Base-by-base conservation (phyloP, 2,888 invertebrate species). In the Pseudococcus longispinus region DNA sequence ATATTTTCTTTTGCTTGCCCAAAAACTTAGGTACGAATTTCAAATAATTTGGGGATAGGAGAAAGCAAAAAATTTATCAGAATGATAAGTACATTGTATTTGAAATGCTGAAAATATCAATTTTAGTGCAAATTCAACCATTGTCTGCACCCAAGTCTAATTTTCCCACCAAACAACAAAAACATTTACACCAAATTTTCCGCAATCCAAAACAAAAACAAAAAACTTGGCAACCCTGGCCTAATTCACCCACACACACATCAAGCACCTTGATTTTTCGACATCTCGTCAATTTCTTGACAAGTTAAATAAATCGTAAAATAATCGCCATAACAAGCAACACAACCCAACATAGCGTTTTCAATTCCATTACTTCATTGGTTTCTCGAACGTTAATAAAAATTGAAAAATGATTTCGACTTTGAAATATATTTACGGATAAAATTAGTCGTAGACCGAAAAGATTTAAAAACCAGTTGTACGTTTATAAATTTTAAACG, bases 401-500 rank as follows among this genome's bases (percentile, higher is more conserved):
- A 42, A 42, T 80, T 80, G 77, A 80, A 80, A 80, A 80, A 80
- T 80, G 42, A 80, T 80, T 80, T 42, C 37, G 20, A 80, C 77
- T 29, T 37, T 42, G 77, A 80, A 80, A 42, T 20, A 80, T 60
- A 23, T 9, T 37, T 37, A 37, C 9, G 9, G 37, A 37, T 37
- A 42, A 80, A 80, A 80, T 80, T 80, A 80, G 77, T 80, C 23
- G 77, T n/a, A 42, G 20, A 80, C 77, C 6, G 23, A 80, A 42
- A 80, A 80, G 42, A 80, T 37, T 80, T 60, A 29, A 80, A 80
- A 80, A 80, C 77, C 77, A 80, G 77, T 80, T 42, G 77, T 74
- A 51, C 15, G 51, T 51, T n/a, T 6, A 3, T 23, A 60, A 3
- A 20, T 80, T 42, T n/a, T 8, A 42, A 42, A 80, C 77, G n/a